Evolutionary conservation across 2,888 invertebrate species (phyloP), one percentile per base, ranked within the genome.

Genomic region (Smittia sp.): DNA sequence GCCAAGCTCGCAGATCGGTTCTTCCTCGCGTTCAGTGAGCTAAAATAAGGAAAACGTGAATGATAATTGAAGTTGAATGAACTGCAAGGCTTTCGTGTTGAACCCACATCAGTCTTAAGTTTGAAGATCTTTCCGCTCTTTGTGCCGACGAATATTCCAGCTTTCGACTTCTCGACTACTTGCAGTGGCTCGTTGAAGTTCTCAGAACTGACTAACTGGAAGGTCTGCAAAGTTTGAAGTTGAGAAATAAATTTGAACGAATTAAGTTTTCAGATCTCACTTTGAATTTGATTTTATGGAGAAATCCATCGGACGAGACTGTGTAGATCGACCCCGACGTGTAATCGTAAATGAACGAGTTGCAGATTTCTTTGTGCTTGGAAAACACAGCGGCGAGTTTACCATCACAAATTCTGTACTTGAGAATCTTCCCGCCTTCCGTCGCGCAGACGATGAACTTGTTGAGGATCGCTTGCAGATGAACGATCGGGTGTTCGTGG

Each of bases 111-210:
- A 77, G 88, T 85, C 77, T 89, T 86, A 79, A 88, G 90, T 76
- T 88, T 87, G 67, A 88, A 84, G 13, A 92, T 86, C 76, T 87
- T 87, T 18, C 92, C 92, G 76, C 87, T 87, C 76, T 88, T 86
- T 0, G 90, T 89, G 54, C 92, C 92, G 38, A 91, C 85, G 78
- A 88, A 92, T 41, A 91, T 85, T 3, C 85, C 86, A 76, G 87
- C 87, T 91, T 91, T 92, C 0, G 87, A 85, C 27, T 87, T 83
- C 76, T 91, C 91, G 86, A 92, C 89, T 18, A 91, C 90, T 78
- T 91, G 91, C 75, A 91, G 85, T 0, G 90, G 88, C 69, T 82
- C 82, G 75, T 80, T 79, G 0, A 82, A 74, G 75, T 82, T 79
- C 15, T 46, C 27, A 11, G 65, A 65, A n/a, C 20, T 41, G 0